Percentiles rank a stretch among this genome's conserved stretches.
phyloP scores from a whole-genome alignment of 1,140 invertebrate genomes.

The Oedothorax gibbosus region DNA sequence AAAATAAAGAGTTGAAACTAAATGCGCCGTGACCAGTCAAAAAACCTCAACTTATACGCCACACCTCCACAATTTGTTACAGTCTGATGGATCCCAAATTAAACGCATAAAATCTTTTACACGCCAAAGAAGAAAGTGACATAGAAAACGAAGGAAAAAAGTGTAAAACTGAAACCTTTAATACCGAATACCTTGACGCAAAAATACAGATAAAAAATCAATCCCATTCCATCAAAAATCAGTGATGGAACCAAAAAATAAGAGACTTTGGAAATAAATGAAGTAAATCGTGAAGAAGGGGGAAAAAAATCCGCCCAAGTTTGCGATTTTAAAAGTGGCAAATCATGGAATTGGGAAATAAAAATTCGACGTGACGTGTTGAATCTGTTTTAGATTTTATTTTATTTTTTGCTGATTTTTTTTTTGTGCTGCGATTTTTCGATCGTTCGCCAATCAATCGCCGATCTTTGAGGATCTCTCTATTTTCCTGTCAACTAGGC shows the following conservation, averaged over 20 bases:
- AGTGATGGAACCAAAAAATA: background rate
- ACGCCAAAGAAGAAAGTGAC: background rate
- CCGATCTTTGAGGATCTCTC: constrained; percentile 48
- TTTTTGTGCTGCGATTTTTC: background rate
- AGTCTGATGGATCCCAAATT: constrained; percentile 2
- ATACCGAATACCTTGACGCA: background rate
- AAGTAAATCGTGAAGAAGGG: constrained; percentile 4
- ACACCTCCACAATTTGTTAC: constrained; percentile 1
- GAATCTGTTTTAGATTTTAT: constrained; percentile 31
- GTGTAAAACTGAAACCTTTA: background rate
- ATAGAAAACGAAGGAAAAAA: background rate
- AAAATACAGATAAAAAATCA: constrained; percentile 7
- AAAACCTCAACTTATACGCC: constrained; percentile 1
- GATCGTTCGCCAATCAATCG: constrained; percentile 48
- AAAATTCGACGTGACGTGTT: constrained; percentile 58
- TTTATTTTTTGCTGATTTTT: background rate
- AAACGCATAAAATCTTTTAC: background rate
- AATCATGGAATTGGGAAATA: constrained; percentile 59
- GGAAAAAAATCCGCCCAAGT: constrained; percentile 31
- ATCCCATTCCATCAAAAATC: constrained; percentile 28
- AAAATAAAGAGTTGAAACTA: too few relatives aligned
- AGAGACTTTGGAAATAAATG: background rate
- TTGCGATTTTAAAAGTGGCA: constrained; percentile 54
- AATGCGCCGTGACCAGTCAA: background rate
- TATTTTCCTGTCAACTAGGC: constrained; percentile 46